Conservation (phyloP, 2,797 vertebrate species). For the Lemur catta region DNA sequence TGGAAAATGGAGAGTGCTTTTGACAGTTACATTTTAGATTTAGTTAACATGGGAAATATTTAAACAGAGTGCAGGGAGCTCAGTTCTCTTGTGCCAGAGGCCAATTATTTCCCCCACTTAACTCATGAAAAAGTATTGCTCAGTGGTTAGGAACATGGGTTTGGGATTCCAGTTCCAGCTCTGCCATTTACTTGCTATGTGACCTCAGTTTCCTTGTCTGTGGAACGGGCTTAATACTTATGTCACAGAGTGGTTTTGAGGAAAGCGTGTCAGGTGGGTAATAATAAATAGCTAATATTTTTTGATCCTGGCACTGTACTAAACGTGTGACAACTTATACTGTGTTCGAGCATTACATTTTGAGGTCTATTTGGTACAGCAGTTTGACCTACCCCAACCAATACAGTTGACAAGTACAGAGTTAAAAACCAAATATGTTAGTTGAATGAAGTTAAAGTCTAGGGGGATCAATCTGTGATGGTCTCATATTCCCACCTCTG, state of each 20-base stretch:
- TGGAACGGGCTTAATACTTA: not conserved
- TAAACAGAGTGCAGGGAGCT: not conserved
- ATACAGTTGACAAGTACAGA: not conserved
- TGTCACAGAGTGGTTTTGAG: not conserved
- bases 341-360: not conserved
- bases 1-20: not conserved
- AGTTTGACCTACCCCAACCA: not conserved
- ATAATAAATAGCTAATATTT: not conserved
- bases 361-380: not conserved
- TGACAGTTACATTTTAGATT: not conserved
- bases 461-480: not conserved
- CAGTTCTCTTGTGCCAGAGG: not conserved
- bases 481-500: not conserved
- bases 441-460: not conserved
- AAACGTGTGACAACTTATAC: not conserved
- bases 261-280: not conserved
- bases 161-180: not conserved
- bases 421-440: not conserved
- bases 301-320: not conserved
- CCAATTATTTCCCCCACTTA: not conserved
- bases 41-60: conserved; percentile 3
- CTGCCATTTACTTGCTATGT: not conserved
- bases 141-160: not conserved
- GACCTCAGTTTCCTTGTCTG: not conserved
- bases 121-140: not conserved